Percentiles rank a stretch among this genome's conserved stretches.
phyloP scores from a whole-genome alignment of 2,888 invertebrate genomes.

The Amiota minor region DNA sequence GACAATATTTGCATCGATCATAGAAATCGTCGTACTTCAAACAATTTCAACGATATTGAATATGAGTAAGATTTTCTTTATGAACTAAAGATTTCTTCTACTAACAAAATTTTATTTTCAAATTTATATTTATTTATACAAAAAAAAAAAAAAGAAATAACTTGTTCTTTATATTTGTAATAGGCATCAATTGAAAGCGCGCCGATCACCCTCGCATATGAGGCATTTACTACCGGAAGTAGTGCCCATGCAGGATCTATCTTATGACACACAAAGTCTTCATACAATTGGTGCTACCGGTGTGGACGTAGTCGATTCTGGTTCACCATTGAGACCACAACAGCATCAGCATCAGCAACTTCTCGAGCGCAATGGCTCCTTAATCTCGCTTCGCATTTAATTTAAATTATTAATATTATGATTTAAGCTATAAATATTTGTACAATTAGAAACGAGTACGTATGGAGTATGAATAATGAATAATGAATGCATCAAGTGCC shows the following conservation, averaged over 20 bases:
- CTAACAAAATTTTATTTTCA: not conserved
- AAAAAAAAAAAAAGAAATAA: too few relatives aligned
- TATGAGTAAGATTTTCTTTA: too few relatives aligned
- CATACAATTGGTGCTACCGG: constrained; percentile 59
- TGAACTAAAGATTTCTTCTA: not conserved
- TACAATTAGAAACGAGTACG: too few relatives aligned
- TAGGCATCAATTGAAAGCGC: constrained; percentile 72
- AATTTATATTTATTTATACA: too few relatives aligned
- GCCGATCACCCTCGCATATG: constrained; percentile 72
- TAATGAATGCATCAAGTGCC: constrained; percentile 4
- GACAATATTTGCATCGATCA: too few relatives aligned
- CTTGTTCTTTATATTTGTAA: not conserved
- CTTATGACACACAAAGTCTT: constrained; percentile 68
- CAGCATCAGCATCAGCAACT: constrained; percentile 47
- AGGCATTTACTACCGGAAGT: constrained; percentile 72
- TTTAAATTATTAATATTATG: not conserved
- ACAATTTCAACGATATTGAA: too few relatives aligned
- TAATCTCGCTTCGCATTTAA: constrained; percentile 73
- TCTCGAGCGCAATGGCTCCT: constrained; percentile 71
- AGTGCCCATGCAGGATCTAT: constrained; percentile 73
- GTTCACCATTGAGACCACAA: constrained; percentile 60
- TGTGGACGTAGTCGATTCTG: constrained; percentile 60
- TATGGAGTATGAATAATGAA: too few relatives aligned
- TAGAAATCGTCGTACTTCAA: too few relatives aligned
- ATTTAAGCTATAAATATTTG: too few relatives aligned